Evolutionary conservation across 2,113 vertebrate species (phyloP), one percentile per base, ranked within the genome.

Genomic region (Periophthalmus modestus): DNA sequence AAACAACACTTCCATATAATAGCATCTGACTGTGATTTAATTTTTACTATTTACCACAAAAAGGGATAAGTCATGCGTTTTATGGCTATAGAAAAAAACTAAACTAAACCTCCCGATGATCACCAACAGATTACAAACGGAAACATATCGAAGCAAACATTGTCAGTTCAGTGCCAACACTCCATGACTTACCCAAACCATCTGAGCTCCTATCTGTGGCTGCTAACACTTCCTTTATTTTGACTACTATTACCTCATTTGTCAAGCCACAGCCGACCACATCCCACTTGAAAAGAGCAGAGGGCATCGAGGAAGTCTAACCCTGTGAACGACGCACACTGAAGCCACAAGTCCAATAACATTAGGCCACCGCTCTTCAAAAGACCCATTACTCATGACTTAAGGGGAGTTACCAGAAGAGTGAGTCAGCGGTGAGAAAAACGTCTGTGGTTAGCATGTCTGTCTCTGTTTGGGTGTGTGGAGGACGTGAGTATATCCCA

Each of bases 231-330:
- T 89, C 86, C 89, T 93, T 86, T 90, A 89, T 87, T 91, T 43
- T 85, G 88, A 83, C 88, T 91, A 78, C 95, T 92, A 89, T 94
- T 92, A 92, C 91, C 91, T 93, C 91, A 85, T 94, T 94, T 92
- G 90, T 94, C 92, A 91, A 92, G 85, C 80, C 73, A 78, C 86
- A 71, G 88, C 12, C 36, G 78, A 69, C 82, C 18, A 7, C 65
- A 73, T 71, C 77, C 79, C 83, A 94, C 92, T 95, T 96, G 92
- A 95, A 94, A 95, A 90, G 77, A 87, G 34, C 80, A 69, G 67
- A 83, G 79, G 85, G 75, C 82, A 94, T 93, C 82, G 74, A 58
- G 65, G 18, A 12, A 23, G 59, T 85, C 68, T 72, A 66, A 58
- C 36, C 82, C 89, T 85, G 68, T 93, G 91, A 93, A 85, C 90